phyloP scores from a whole-genome alignment of 2,113 vertebrate species.

The Cyphomyrus plagiostoma region DNA sequence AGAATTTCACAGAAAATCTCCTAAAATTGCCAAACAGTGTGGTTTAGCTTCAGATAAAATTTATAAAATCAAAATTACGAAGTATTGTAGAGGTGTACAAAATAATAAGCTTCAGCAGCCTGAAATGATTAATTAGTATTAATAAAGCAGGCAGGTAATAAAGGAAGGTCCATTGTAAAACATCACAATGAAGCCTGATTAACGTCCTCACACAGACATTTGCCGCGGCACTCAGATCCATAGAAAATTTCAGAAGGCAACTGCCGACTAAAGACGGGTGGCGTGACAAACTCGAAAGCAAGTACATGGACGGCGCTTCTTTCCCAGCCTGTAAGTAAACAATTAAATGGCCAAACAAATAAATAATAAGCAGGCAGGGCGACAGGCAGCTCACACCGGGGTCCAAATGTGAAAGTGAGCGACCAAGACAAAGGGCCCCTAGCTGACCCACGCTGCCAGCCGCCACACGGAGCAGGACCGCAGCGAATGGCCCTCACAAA shows the following conservation, averaged over 20 bases:
- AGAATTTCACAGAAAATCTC: slow-evolving; percentile 7
- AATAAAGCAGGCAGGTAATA: not conserved
- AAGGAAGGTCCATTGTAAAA: not conserved
- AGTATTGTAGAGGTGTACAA: not conserved
- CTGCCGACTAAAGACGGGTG: not conserved
- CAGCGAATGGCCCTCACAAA: slow-evolving; percentile 68
- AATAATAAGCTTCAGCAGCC: not conserved
- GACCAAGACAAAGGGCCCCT: slow-evolving; percentile 52
- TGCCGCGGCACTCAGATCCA: not conserved
- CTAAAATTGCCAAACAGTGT: not conserved
- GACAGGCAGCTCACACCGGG: not conserved
- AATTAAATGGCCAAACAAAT: not conserved
- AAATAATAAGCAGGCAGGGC: not conserved
- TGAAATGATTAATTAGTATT: not conserved
- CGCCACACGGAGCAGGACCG: slow-evolving; percentile 57
- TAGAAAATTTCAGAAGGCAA: not conserved
- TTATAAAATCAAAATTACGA: not conserved
- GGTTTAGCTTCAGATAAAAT: not conserved
- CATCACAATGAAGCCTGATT: not conserved
- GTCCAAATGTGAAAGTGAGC: slow-evolving; percentile 24
- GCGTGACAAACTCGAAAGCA: not conserved
- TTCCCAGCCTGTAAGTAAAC: not conserved
- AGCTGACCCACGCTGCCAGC: slow-evolving; percentile 55
- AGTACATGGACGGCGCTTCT: not conserved
- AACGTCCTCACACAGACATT: not conserved